Evolutionary conservation across 2,113 vertebrate species (phyloP).

Genomic region (Corvus moneduloides): DNA sequence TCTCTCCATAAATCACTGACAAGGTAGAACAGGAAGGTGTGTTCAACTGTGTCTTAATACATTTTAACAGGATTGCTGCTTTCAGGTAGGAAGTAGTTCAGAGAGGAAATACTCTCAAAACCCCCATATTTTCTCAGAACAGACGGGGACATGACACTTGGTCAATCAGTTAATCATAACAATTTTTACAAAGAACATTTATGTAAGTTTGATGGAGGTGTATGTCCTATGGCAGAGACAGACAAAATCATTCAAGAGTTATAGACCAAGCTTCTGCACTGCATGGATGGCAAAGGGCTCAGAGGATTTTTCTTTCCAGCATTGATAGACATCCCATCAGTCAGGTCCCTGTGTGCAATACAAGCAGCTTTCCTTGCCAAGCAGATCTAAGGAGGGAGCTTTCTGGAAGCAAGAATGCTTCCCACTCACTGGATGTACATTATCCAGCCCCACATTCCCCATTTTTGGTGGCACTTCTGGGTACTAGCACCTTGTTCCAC

Average conservation of each 20-base stretch:
- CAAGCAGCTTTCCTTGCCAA: neutral
- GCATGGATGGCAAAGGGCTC: neutral
- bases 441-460: neutral
- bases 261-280: neutral
- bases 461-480: neutral
- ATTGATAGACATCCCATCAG: neutral
- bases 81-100: neutral
- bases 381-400: neutral
- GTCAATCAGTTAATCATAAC: neutral
- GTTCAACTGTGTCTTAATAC: neutral
- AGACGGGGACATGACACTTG: accelerated
- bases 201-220: neutral
- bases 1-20: neutral
- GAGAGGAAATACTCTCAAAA: neutral
- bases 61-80: neutral
- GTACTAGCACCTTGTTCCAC: neutral
- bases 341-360: neutral
- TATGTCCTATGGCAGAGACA: neutral
- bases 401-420: neutral
- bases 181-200: neutral
- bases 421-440: neutral
- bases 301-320: neutral
- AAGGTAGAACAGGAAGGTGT: neutral
- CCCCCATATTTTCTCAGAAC: neutral
- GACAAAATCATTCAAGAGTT: neutral